Percentiles rank a stretch among this genome's conserved stretches.
phyloP scores from a whole-genome alignment of 2,797 vertebrate species.

The Jordanella pulchra region DNA sequence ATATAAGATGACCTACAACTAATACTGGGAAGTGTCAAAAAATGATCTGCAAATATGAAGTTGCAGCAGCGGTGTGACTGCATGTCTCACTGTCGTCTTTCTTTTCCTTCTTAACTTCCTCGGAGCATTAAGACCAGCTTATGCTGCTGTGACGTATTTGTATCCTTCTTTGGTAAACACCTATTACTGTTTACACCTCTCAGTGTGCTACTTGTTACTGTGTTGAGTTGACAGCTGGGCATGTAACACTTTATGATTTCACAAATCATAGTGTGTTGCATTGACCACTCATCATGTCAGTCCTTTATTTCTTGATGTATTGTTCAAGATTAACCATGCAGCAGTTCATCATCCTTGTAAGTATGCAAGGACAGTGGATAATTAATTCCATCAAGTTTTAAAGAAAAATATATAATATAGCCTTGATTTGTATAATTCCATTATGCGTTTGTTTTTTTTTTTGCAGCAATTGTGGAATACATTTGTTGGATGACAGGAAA shows the following conservation, averaged over 20 bases:
- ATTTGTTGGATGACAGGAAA: background rate
- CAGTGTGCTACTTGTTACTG: background rate
- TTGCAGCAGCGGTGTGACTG: no score
- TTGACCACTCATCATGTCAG: background rate
- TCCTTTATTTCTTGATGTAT: background rate
- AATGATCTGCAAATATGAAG: no score
- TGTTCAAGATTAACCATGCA: background rate
- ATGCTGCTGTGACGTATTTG: background rate
- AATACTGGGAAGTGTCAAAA: no score
- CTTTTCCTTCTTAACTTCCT: no score
- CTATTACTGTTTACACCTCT: background rate
- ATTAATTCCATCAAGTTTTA: background rate
- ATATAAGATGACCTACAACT: no score
- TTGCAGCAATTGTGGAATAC: background rate
- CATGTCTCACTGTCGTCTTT: no score
- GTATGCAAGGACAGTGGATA: no score
- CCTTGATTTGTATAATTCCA: background rate
- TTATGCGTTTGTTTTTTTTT: background rate
- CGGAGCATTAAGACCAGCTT: background rate
- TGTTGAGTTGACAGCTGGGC: background rate
- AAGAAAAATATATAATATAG: background rate
- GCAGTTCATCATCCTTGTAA: background rate
- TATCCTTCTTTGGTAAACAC: background rate
- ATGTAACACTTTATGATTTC: background rate
- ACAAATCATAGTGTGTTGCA: background rate